Evolutionary conservation across 2,797 vertebrate species (phyloP).

Genomic region (Kryptolebias ocellatus): DNA sequence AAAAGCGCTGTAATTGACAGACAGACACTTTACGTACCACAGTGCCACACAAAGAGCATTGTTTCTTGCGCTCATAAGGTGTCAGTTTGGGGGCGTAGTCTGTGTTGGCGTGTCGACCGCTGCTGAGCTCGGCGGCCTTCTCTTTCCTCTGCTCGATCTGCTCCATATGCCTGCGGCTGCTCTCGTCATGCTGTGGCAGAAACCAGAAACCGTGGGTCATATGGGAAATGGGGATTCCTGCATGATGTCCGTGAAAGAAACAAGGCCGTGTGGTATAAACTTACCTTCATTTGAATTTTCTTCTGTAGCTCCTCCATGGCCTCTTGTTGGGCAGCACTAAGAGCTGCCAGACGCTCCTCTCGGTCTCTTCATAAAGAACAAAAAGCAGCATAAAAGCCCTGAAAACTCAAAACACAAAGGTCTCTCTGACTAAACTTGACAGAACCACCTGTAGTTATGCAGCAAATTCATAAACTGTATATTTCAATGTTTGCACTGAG

Average conservation of each 20-base stretch:
- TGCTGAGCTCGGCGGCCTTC: slow-evolving; percentile 97
- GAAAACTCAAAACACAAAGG: too few species aligned
- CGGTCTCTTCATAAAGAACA: slow-evolving; percentile 83
- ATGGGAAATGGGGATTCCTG: slow-evolving; percentile 9
- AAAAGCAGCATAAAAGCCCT: background rate
- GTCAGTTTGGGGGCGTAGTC: slow-evolving; percentile 98
- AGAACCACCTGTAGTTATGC: background rate
- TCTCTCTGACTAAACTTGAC: too few species aligned
- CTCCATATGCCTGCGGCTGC: slow-evolving; percentile 97
- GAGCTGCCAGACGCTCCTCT: slow-evolving; percentile 94
- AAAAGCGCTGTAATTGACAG: background rate
- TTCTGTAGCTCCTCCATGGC: slow-evolving; percentile 99
- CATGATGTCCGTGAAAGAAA: slow-evolving; percentile 2
- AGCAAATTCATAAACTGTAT: too few species aligned
- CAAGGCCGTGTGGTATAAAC: background rate
- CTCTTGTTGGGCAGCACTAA: slow-evolving; percentile 97
- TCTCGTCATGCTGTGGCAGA: slow-evolving; percentile 91
- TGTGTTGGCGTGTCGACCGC: slow-evolving; percentile 94
- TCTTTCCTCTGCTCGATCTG: slow-evolving; percentile 99
- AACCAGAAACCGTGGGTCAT: slow-evolving; percentile 29
- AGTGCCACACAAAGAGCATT: slow-evolving; percentile 92
- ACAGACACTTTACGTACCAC: slow-evolving; percentile 80
- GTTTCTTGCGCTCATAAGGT: slow-evolving; percentile 95
- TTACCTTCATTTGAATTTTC: slow-evolving; percentile 97
- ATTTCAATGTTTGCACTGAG: too few species aligned